A percentile compares a stretch with the other conserved stretches of the same genome.
Conservation (phyloP, 1,140 invertebrate genomes). For the Eupristina koningsbergeri region DNA sequence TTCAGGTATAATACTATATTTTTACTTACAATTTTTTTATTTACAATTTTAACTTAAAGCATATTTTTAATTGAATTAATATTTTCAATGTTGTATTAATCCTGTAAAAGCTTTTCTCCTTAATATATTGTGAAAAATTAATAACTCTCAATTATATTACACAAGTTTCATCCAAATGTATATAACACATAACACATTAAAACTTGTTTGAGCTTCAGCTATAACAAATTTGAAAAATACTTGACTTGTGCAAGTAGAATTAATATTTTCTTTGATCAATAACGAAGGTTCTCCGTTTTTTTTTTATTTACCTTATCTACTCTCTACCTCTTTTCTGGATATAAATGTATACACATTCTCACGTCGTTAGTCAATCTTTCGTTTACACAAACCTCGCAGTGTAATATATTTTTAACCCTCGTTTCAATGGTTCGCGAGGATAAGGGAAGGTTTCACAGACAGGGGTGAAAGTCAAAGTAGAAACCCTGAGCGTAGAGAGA, state of each 20-base stretch:
- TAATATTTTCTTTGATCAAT: slow-evolving; percentile 62
- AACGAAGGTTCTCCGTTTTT: slow-evolving; percentile 56
- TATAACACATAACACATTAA: background rate
- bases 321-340: background rate
- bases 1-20: background rate
- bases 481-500: slow-evolving; percentile 40
- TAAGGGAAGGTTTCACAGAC: slow-evolving; percentile 54
- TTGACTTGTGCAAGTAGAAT: background rate
- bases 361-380: slow-evolving; percentile 18
- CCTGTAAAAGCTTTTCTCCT: background rate
- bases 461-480: slow-evolving; percentile 41
- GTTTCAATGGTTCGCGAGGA: slow-evolving; percentile 54
- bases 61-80: background rate
- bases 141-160: background rate
- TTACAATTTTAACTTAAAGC: no score
- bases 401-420: slow-evolving; percentile 64
- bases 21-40: no score
- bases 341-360: background rate
- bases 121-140: background rate
- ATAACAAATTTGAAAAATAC: background rate
- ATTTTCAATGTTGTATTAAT: background rate
- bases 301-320: background rate
- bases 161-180: background rate
- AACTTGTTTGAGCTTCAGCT: background rate
- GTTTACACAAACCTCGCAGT: background rate